A percentile compares a stretch with the other conserved stretches of the same genome.
These are phyloP conservation scores for Pseudoips prasinana DNA, from an alignment of 2,888 invertebrate species.

Conservation along the genomic window DNA sequence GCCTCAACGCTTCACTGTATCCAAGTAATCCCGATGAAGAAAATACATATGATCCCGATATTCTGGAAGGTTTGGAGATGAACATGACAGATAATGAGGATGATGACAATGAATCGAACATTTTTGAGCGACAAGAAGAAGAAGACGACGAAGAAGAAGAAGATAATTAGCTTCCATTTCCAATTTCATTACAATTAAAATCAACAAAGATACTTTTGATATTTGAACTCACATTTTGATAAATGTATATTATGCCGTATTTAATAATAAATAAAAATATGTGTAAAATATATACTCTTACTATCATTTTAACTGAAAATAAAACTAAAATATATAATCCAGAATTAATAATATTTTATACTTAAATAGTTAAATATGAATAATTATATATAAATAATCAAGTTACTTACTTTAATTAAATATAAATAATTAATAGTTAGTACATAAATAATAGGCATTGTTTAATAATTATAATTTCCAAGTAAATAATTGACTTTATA, in stretches of 20 bases:
- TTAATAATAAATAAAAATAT: conserved; percentile 22
- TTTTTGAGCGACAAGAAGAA: conserved; percentile 20
- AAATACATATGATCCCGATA: conserved; percentile 23
- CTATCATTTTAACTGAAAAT: conserved; percentile 18
- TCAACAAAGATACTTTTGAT: conserved; percentile 13
- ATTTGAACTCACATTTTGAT: conserved; percentile 20
- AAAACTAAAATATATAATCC: conserved; percentile 13
- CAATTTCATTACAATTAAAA: conserved; percentile 18
- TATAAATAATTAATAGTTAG: conserved; percentile 21
- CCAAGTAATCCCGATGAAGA: conserved; percentile 25
- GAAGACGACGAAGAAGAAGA: conserved; percentile 25
- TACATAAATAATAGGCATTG: conserved; percentile 21
- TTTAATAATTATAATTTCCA: conserved; percentile 6
- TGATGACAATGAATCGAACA: conserved; percentile 25
- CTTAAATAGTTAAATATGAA: conserved; percentile 19
- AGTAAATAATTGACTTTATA: conserved; percentile 19
- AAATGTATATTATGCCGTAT: conserved; percentile 20
- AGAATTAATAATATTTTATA: conserved; percentile 20
- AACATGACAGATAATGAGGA: conserved; percentile 29
- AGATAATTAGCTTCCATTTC: conserved; percentile 23
- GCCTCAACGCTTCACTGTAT: conserved; percentile 20
- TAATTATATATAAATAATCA: conserved; percentile 14
- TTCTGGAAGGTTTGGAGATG: conserved; percentile 27
- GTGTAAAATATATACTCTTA: conserved; percentile 6
- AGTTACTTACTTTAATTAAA: conserved; percentile 12